Base-by-base conservation (phyloP, 1,140 invertebrate genomes). In the Bactericera cockerelli region DNA sequence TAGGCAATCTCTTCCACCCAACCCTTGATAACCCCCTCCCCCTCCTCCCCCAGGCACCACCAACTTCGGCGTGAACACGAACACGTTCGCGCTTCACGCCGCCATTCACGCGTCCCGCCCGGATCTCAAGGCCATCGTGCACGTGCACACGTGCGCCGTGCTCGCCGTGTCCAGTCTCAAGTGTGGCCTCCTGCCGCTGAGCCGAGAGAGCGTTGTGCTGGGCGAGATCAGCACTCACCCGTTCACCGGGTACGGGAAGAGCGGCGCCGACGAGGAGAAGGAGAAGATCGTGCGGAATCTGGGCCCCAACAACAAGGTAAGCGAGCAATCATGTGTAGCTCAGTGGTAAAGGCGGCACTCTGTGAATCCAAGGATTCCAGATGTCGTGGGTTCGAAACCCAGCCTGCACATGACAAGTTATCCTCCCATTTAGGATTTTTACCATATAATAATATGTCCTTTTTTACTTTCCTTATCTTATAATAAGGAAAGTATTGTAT, bases 61-160 rank as follows among this genome's bases (percentile, higher is more conserved):
- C 11, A 81, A 77, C 63, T 77, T 84, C 58, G 77, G 79, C 6
- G 76, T 85, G 31, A 85, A 83, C 69, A 74, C 77, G 62, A 73
- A 75, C 28, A 79, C 87, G 56, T 99, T 95, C 75, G 83, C 86
- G 38, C 76, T 99, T 56, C 96, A 99, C 71, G 93, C 95, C 42
- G 89, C 92, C 55, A 91, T 99, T 69, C 96, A 99, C 75, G 86
- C 91, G 42, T 89, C 93, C 2, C 81, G 97, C 56, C 96, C 96
- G 2, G 97, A 99, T 72, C 82, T 98, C 62, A 88, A 88, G 67
- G 96, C 92, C 72, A 87, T 98, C 70, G 83, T 99, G 65, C 94
- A 98, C 75, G 80, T 98, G 62, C 91, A 93, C 66, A 89, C 86
- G 66, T 84, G 91, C 55, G 79, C 59, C 42, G 62, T 63, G 21